Evolutionary conservation across 2,113 vertebrate genomes (phyloP), one percentile per base, ranked within the genome.

Genomic region (Pangasianodon hypophthalmus): DNA sequence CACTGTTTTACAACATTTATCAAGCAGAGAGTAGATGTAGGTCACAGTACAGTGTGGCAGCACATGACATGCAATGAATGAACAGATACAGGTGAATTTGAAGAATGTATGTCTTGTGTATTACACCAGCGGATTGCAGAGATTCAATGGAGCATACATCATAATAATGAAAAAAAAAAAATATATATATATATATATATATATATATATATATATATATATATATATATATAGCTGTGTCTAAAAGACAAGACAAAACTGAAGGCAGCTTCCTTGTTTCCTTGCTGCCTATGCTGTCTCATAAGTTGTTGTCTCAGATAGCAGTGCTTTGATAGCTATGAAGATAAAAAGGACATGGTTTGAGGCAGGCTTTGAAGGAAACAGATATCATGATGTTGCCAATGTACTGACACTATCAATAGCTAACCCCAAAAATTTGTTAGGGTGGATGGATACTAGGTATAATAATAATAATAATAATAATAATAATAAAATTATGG

Each of bases 1-100:
- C 29, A 24, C 29, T 67, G 62, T n/a, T 67, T n/a, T 67, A 11
- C n/a, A 71, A 29, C n/a, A 71, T 73, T 86, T 32, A 56, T 73
- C 67, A 86, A 56, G 32, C 50, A 86, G 19, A 75, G 48, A 41
- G 67, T 11, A 87, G 85, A 87, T 56, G 32, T 75, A 13, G 26
- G 9, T n/a, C 62, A 67, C 29, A 67, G 3, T n/a, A 67, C 62
- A 67, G 29, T 67, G 10, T 67, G 62, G 10, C 67, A 75, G n/a
- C 52, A 41, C 85, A 75, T 86, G 85, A 75, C 50, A 24, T 86
- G 52, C 73, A 54, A 86, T 41, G 24, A 86, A 41, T 85, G 60
- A 85, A 69, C 44, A 69, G 62, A 67, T 32, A 6, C 67, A 71
- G 18, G 67, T 71, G n/a, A 71, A 37, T 6, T 18, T 37, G 14